Base-by-base conservation (phyloP, 2,113 vertebrate species). In the Myotis brandtii region DNA sequence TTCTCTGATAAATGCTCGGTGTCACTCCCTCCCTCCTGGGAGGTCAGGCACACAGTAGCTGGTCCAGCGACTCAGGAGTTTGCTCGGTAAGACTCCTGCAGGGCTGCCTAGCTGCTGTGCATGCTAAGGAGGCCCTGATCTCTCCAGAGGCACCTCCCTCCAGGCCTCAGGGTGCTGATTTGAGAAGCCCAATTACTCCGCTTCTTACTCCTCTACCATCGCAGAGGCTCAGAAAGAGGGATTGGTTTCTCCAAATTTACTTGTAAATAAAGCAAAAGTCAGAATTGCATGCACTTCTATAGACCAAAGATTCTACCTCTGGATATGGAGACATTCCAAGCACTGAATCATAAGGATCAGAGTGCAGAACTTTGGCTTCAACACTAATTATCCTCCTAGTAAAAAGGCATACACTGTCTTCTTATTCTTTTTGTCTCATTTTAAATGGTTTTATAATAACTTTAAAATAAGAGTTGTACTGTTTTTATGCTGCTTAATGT, bases 211-310 rank as follows among this genome's bases (percentile, higher is more conserved):
- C 21, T 81, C 66, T 7, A 62, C 0, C 0, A 4, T 40, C 67
- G 40, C 48, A 84, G 11, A 40, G 69, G 5, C 21, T 96, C 56
- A 40, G 5, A 7, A 37, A 2, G 50, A 59, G 5, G 1, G 6
- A 80, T 16, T 17, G 2, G 2, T 21, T 89, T 90, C 70, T 64
- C 80, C 80, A 21, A 70, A 82, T 56, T 40, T 0, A 69, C 18
- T 97, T 93, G 5, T 64, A 80, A 84, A 76, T 88, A 85, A 66
- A 66, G 79, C 79, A 82, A 73, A 96, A 87, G 8, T 7, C 66
- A 54, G 77, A 97, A 69, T 66, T 9, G 4, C 5, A 0, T 37
- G 10, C 59, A 46, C 80, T 96, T 70, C 0, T 76, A 62, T 16
- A 48, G 25, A 27, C 40, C 62, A 67, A 23, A n/a, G 32, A 32